Evolutionary conservation across 92 coral and sea anemone genomes (phyloP), one percentile per base, ranked within the genome.

Genomic region (Palythoa grandis): DNA sequence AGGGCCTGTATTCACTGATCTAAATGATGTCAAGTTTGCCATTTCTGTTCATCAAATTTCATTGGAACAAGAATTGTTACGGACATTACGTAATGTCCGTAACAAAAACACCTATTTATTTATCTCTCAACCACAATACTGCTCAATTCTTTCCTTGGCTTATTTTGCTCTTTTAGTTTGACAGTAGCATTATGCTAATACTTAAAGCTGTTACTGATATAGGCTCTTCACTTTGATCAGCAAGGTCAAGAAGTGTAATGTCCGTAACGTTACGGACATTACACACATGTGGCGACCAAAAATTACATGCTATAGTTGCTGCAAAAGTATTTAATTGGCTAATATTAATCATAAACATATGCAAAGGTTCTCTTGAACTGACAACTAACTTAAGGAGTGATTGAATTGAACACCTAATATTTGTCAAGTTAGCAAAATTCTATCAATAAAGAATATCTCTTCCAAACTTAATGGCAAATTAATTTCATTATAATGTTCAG

Each of bases 121-220:
- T 35, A 1, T 39, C 77, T 11, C 77, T 38, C 24, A 12, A 72
- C 8, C 24, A 38, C 77, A 72, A 14, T 40, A 72, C 24, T 3
- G 53, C 23, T n/a, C n/a, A n/a, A n/a, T 72, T 39, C 57, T 72
- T 14, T 72, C 24, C 39, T 69, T 69, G 16, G 11, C 53, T 72
- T 72, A 20, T 40, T 72, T 72, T 72, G 77, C 25, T 40, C 53
- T 72, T 72, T 72, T 72, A 72, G 56, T 72, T 72, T 72, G 23
- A 1, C 25, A 47, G 77, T 73, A 40, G 23, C 77, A 43, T 73
- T 20, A 73, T 73, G 54, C 76, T 72, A 72, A 1, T 11, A 39
- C 53, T 39, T 39, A 72, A 6, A 72, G 52, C 22, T 72, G 52
- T 72, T 72, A 72, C 48, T 24, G 20, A 13, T 47, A 13, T 5